Evolutionary conservation across 2,888 invertebrate species (phyloP).

Genomic region (Thera britannica): DNA sequence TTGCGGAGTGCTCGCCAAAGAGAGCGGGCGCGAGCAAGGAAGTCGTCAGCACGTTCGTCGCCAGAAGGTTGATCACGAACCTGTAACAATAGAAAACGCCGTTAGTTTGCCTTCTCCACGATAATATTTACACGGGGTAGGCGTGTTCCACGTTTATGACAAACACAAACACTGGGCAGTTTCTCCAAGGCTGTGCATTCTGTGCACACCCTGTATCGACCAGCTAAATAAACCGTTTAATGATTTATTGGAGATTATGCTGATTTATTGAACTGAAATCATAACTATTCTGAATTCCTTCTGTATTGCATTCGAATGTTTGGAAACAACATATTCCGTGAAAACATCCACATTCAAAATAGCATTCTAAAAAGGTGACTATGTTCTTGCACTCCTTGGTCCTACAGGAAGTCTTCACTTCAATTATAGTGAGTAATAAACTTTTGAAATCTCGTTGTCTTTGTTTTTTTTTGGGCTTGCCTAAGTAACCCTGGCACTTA

Average conservation of each 20-base stretch:
- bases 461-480: not conserved
- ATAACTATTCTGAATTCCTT: conserved; percentile 36
- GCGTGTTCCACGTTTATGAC: conserved; percentile 30
- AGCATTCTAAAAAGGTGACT: conserved; percentile 21
- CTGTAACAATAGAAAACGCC: conserved; percentile 77
- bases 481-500: conserved; percentile 11
- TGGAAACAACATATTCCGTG: conserved; percentile 44
- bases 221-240: conserved; percentile 30
- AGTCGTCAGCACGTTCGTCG: conserved; percentile 79
- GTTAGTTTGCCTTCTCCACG: conserved; percentile 37
- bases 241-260: conserved; percentile 46
- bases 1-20: conserved; percentile 86
- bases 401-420: conserved; percentile 8
- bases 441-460: not conserved
- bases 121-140: conserved; percentile 41
- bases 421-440: conserved; percentile 6
- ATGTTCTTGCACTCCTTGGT: conserved; percentile 21
- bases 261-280: conserved; percentile 42
- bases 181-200: conserved; percentile 37
- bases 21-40: conserved; percentile 79
- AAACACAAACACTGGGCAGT: conserved; percentile 35
- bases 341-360: conserved; percentile 39
- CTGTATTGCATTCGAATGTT: conserved; percentile 32
- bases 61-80: conserved; percentile 86
- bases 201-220: conserved; percentile 32